Evolutionary conservation across 1,140 invertebrate species (phyloP), one percentile per base, ranked within the genome.

Genomic region (Ephestia elutella): DNA sequence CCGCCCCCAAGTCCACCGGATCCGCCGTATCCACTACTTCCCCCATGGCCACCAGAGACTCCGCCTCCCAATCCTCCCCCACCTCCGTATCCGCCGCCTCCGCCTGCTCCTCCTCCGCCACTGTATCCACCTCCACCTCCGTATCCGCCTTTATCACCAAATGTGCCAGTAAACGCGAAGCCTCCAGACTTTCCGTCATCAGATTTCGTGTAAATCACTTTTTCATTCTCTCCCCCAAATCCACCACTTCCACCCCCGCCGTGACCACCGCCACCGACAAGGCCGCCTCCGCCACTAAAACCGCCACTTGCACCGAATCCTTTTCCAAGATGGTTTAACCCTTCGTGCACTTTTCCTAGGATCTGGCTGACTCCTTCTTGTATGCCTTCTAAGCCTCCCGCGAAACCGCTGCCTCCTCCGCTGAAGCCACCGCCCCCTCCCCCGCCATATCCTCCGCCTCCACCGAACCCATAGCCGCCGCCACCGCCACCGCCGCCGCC

Each of bases 171-270:
- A 18, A 79, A 79, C 8, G 74, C 77, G 57, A 77, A 75, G n/a
- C 75, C 76, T 13, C 80, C 78, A 50, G 75, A 80, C 56, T 78
- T 81, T 32, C 76, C 78, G 56, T 80, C 78, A 25, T 76, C 68
- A 9, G 79, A 82, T 28, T 73, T 74, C 0, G 73, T 73, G 56
- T 60, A 66, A n/a, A 74, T 59, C 9, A 65, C 54, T 59, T 74
- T 74, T 57, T 65, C 71, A 21, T 71, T 59, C 25, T 15, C 49
- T 3, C 59, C 32, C 9, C 50, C 58, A 32, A 17, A 4, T 38
- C 71, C 71, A 2, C 54, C 44, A n/a, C 64, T 63, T 30, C 68
- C 63, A 10, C 53, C 58, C 19, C 49, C 44, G 5, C 58, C 62
- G 28, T 63, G 70, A 15, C 21, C 49, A 10, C 69, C 60, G 8